phyloP scores from a whole-genome alignment of 2,113 vertebrate species.

The Geothlypis trichas region DNA sequence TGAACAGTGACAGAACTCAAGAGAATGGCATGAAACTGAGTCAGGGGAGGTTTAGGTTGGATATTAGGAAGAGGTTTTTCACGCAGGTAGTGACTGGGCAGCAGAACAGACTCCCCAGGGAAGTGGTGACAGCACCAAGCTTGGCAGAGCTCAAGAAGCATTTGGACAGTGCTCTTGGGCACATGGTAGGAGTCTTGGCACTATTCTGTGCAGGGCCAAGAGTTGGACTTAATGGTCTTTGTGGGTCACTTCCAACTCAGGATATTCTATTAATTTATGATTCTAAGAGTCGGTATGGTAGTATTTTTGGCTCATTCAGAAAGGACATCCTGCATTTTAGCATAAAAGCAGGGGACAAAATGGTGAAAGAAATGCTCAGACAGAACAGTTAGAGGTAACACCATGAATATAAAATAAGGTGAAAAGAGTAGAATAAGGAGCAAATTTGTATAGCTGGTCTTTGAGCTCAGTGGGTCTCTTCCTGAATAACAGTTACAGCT shows the following conservation, averaged over 20 bases:
- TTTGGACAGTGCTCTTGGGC: background rate
- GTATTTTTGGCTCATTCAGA: background rate
- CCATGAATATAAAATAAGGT: background rate
- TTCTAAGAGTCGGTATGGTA: background rate
- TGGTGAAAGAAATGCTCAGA: background rate
- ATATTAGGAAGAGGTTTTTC: background rate
- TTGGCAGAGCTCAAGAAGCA: background rate
- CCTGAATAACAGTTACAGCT: background rate
- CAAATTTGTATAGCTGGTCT: background rate
- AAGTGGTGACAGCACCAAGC: background rate
- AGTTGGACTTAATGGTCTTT: fast-evolving
- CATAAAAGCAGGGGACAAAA: background rate
- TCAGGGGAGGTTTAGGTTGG: background rate
- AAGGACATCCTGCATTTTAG: background rate
- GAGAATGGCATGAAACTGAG: background rate
- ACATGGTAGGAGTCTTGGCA: background rate
- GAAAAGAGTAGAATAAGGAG: background rate
- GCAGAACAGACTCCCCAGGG: background rate
- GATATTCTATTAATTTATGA: background rate
- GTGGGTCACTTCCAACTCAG: background rate
- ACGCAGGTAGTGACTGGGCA: fast-evolving
- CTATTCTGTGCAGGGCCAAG: background rate
- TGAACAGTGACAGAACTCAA: background rate
- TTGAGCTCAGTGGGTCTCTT: background rate
- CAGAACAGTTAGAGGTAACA: background rate